Evolutionary conservation across 2,888 invertebrate genomes (phyloP), one percentile per base, ranked within the genome.

Genomic region (Scaptomyza cyrtandrae): DNA sequence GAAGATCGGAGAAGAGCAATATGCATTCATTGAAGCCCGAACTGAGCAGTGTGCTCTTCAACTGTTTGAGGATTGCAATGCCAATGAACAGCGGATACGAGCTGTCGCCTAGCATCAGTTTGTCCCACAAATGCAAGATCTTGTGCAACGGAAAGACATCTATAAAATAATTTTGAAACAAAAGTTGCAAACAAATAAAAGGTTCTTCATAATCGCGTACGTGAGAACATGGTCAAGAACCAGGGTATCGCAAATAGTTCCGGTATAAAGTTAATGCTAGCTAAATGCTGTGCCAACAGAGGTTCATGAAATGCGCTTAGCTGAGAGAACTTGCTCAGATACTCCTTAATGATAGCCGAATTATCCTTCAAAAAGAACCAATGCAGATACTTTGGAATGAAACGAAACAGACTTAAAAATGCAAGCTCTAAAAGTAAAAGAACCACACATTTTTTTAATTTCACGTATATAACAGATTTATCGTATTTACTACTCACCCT

Each of bases 11-110:
- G 93, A 99, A 99, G 24, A 99, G 93, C 41, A 99, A 93, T 80
- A 99, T 99, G 90, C 99, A 99, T 91, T 99, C 99, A 91, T 99
- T 99, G 92, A 99, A 99, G 10, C 98, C 98, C 0, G 97, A 98
- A 6, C 94, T 94, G 3, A 99, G 93, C 7, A 99, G 92, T 0
- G 97, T 95, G 75, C 95, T 95, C 57, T 97, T 93, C 29, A 99
- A 93, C 91, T 99, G 99, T 58, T 96, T 94, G 44, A 99, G 93
- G 78, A 99, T 97, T 0, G 98, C 97, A 9, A 99, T 95, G 1
- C 99, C 99, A 90, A 99, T 97, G 91, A 97, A 98, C 1, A 99
- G 93, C 0, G 99, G 98, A 90, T 98, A 96, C 0, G 98, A 96
- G 0, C 97, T 96, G 87, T 98, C 98, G 66, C 98, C 98, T 24